These are phyloP conservation scores for Craterocephalus amniculus DNA, from an alignment of 2,797 vertebrate genomes.

Conservation along the genomic window DNA sequence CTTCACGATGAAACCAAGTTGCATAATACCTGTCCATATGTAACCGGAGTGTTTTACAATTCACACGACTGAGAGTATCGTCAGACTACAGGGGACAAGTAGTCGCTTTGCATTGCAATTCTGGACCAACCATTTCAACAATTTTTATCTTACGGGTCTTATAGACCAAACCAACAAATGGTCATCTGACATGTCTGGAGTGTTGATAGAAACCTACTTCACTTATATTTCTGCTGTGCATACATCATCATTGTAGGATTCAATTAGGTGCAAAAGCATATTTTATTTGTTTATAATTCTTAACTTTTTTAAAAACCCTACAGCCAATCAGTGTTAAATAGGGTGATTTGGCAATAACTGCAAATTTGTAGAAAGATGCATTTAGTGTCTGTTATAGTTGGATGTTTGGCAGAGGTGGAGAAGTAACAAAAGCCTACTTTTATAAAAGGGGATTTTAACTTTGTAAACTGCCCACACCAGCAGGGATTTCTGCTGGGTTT, in stretches of 20 bases:
- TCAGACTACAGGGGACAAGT: neutral
- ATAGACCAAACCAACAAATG: neutral
- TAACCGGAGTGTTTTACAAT: neutral
- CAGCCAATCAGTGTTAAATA: neutral
- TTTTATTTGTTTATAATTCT: too few relatives aligned
- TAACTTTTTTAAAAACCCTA: neutral
- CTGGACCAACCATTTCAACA: too few relatives aligned
- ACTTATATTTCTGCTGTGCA: neutral
- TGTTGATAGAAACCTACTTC: neutral
- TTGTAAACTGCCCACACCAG: neutral
- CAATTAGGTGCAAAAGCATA: neutral
- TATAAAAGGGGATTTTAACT: too few relatives aligned
- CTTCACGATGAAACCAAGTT: neutral
- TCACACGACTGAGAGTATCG: too few relatives aligned
- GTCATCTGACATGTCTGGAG: too few relatives aligned
- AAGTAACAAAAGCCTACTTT: neutral
- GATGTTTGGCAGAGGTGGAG: neutral
- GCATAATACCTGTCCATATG: conserved; percentile 9
- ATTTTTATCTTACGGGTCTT: neutral
- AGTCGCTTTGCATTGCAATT: too few relatives aligned
- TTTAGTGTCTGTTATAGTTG: neutral
- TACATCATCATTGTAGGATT: too few relatives aligned
- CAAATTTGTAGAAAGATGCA: neutral
- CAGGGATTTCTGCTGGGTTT: conserved; percentile 1
- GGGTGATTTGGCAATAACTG: neutral